Evolutionary conservation across 2,113 vertebrate genomes (phyloP).

Genomic region (Platysteira castanea): DNA sequence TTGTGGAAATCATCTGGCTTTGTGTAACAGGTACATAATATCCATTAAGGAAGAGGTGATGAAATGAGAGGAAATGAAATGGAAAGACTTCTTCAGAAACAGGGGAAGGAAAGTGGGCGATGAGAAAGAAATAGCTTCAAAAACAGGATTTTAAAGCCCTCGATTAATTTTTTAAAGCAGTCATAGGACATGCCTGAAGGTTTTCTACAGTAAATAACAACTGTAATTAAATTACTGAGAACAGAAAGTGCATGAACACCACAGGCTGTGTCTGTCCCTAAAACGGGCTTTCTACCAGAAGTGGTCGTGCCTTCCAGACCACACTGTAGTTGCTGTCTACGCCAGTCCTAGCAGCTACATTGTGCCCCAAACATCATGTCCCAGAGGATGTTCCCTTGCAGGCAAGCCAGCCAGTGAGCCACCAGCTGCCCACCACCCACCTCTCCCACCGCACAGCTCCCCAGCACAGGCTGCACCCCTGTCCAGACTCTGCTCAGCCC

Average conservation of each 20-base stretch:
- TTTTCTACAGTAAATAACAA: not conserved
- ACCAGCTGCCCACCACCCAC: not conserved
- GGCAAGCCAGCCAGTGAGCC: not conserved
- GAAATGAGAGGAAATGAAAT: not conserved
- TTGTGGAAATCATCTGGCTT: not conserved
- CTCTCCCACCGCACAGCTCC: not conserved
- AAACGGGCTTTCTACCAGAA: not conserved
- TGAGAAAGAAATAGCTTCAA: not conserved
- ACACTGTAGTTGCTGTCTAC: not conserved
- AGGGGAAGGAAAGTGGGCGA: not conserved
- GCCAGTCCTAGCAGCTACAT: not conserved
- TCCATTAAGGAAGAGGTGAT: not conserved
- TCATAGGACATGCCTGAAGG: not conserved
- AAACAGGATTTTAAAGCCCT: not conserved
- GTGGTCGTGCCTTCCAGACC: not conserved
- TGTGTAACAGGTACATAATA: not conserved
- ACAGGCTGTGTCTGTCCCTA: not conserved
- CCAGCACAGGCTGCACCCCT: fast-evolving
- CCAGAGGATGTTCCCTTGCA: not conserved
- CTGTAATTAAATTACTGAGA: not conserved
- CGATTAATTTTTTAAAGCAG: not conserved
- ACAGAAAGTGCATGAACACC: not conserved
- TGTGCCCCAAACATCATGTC: fast-evolving
- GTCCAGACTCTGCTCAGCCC: not conserved
- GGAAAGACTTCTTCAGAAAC: not conserved